phyloP scores from a whole-genome alignment of 2,113 vertebrate genomes.

The Crotalus helleri region DNA sequence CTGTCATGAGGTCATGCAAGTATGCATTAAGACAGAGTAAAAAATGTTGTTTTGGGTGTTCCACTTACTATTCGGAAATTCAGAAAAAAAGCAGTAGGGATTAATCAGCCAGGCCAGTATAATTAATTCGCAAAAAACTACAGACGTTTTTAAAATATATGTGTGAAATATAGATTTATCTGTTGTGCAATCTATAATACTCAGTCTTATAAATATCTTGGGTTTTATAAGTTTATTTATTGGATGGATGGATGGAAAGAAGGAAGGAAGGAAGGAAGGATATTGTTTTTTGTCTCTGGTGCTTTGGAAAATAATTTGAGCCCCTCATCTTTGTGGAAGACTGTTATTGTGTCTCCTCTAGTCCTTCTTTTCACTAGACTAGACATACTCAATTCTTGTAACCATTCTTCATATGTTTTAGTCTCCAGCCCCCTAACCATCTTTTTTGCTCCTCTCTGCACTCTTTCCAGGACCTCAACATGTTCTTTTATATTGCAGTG shows the following conservation, averaged over 20 bases:
- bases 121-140: slow-evolving; percentile 49
- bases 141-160: background rate
- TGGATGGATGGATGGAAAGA: background rate
- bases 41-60: slow-evolving; percentile 54
- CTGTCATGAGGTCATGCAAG: slow-evolving; percentile 48
- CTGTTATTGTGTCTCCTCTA: too few species aligned
- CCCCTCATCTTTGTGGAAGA: too few species aligned
- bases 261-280: background rate
- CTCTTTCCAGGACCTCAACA: background rate
- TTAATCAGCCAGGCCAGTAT: slow-evolving; percentile 44
- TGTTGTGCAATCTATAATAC: background rate
- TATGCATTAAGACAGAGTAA: slow-evolving; percentile 50
- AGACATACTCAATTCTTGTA: too few species aligned
- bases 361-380: too few species aligned
- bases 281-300: background rate
- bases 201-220: slow-evolving; percentile 20
- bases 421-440: too few species aligned
- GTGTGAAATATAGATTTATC: slow-evolving; percentile 52
- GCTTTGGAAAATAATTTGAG: background rate
- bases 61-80: slow-evolving; percentile 53
- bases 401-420: too few species aligned
- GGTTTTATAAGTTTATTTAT: background rate
- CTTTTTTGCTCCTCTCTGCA: background rate
- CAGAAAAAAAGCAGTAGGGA: slow-evolving; percentile 50
- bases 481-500: background rate